phyloP scores from a whole-genome alignment of 23 tunicate species.

The Halocynthia roretzi region DNA sequence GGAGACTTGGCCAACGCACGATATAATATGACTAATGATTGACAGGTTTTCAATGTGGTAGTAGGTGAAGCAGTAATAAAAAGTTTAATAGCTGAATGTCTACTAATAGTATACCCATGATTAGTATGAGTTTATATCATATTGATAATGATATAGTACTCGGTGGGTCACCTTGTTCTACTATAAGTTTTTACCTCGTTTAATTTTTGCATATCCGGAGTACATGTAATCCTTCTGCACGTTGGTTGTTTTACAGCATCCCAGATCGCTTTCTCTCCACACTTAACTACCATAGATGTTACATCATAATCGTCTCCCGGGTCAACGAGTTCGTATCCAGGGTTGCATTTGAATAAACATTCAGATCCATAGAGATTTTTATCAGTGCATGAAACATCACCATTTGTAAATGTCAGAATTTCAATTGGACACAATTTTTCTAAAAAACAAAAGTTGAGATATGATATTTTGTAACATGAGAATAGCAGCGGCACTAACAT shows the following conservation, averaged over 20 bases:
- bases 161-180: background rate
- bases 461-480: background rate
- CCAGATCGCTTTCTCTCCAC: conserved; percentile 41
- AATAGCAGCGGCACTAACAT: background rate
- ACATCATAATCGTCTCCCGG: conserved; percentile 38
- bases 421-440: conserved; percentile 36
- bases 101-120: background rate
- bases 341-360: conserved; percentile 46
- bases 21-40: background rate
- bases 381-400: conserved; percentile 43
- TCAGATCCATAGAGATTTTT: conserved; percentile 28
- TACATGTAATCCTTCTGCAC: conserved; percentile 36
- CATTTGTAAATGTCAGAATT: conserved; percentile 33
- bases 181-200: conserved; percentile 31
- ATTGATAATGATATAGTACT: background rate
- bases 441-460: background rate
- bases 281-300: conserved; percentile 41
- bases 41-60: background rate
- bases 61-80: background rate
- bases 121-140: too few species aligned
- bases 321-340: conserved; percentile 34
- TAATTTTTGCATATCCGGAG: conserved; percentile 14
- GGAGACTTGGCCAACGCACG: too few species aligned
- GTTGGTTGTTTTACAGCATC: conserved; percentile 19
- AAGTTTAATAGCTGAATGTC: background rate